Conservation (phyloP, 1,140 invertebrate genomes). For the Onthophagus taurus region DNA sequence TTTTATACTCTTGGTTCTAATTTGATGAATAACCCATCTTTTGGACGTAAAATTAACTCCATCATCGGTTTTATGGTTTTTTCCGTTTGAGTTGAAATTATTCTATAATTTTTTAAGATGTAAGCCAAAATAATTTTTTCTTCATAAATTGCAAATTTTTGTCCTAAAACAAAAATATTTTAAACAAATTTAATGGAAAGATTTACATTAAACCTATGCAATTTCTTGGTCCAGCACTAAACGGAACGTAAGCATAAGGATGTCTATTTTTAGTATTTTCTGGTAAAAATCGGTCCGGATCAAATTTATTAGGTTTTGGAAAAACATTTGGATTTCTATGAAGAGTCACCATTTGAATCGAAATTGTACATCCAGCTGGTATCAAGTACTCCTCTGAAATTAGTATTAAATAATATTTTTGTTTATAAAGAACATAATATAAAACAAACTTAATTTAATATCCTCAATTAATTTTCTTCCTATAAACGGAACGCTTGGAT, state of each 20-base stretch:
- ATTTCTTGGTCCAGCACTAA: conserved; percentile 49
- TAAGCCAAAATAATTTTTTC: conserved; percentile 1
- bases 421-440: background rate
- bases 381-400: conserved; percentile 2
- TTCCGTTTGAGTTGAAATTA: background rate
- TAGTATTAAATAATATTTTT: background rate
- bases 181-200: background rate
- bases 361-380: background rate
- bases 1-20: conserved; percentile 1
- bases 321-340: conserved; percentile 47
- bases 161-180: background rate
- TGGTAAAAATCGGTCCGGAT: conserved; percentile 53
- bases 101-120: conserved; percentile 3
- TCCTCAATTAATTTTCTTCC: background rate
- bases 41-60: background rate
- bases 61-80: background rate
- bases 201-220: conserved; percentile 41
- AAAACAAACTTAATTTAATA: conserved; percentile 31
- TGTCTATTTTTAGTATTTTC: conserved; percentile 37
- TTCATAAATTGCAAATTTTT: conserved; percentile 3
- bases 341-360: conserved; percentile 16
- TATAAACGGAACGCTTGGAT: conserved; percentile 20
- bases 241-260: conserved; percentile 45
- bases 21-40: background rate
- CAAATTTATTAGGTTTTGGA: conserved; percentile 49